These are phyloP conservation scores for Ciconia maguari DNA, from an alignment of 2,113 vertebrate species.

Conservation along the genomic window DNA sequence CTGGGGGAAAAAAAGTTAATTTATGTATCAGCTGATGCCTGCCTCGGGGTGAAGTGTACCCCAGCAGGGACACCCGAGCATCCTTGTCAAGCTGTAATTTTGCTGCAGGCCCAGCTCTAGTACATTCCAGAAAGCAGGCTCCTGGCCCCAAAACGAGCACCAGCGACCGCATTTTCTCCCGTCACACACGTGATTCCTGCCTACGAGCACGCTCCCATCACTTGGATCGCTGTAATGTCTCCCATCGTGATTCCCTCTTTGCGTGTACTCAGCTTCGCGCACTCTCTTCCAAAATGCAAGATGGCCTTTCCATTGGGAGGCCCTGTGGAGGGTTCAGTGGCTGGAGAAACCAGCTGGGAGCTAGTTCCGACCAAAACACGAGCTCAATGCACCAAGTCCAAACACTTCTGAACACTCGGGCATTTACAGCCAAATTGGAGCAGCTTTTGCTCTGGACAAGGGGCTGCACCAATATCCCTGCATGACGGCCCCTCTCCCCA, in stretches of 20 bases:
- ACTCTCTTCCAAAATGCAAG: neutral
- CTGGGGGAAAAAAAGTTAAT: neutral
- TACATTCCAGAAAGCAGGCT: neutral
- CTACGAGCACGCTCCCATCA: fast-evolving
- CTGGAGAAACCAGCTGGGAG: neutral
- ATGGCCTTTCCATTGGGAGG: neutral
- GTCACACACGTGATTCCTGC: neutral
- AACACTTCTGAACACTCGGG: neutral
- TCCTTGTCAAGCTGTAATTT: neutral
- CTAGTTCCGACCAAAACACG: neutral
- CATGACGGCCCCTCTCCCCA: neutral
- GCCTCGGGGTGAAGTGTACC: neutral
- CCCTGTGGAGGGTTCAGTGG: neutral
- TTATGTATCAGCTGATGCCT: neutral
- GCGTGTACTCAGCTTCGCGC: fast-evolving
- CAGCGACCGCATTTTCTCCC: fast-evolving
- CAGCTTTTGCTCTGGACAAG: neutral
- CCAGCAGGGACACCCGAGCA: neutral
- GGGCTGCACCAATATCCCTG: neutral
- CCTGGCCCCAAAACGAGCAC: neutral
- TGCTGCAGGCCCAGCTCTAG: neutral
- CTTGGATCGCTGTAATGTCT: fast-evolving
- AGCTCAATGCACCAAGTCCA: neutral
- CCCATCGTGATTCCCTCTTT: fast-evolving
- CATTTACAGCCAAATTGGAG: neutral